Base-by-base conservation (phyloP, 2,113 vertebrate genomes). In the Strix uralensis region DNA sequence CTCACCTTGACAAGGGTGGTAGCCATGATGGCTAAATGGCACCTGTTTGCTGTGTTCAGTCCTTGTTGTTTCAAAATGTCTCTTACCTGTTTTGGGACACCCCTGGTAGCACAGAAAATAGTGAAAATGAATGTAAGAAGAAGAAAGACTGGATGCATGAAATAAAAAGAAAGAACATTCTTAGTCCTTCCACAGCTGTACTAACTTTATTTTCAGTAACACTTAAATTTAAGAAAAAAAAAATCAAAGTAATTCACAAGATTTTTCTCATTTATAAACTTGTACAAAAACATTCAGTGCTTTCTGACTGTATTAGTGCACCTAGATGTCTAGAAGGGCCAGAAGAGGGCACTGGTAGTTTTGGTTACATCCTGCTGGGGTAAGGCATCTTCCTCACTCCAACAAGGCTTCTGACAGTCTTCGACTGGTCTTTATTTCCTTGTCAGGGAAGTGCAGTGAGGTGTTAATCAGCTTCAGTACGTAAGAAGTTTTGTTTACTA, bases 301-400 rank as follows among this genome's bases (percentile, higher is more conserved):
- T 61, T 66, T 80, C 58, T 77, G 30, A 13, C 27, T 67, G 3
- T 46, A 0, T 25, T 34, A 59, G 4, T 42, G 14, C 40, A 29
- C 59, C 25, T 58, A 26, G 7, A 38, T 91, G 38, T 46, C 70
- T 86, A 26, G 54, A 36, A 46, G 74, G 66, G 46, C 88, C 94
- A 93, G 96, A 94, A 94, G 94, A 96, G 91, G 94, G 90, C 97
- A 94, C 89, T 91, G 86, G n/a, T 94, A 4, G 29, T 40, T 92
- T 23, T 54, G 22, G 12, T 80, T 52, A n/a, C 6, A 2, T 55
- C 17, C 55, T 90, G 9, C 40, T 59, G 44, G 23, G 7, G 6
- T 59, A 14, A 69, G 65, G 51, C 14, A 14, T 84, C 62, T 54
- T 69, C 54, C 23, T 87, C 7, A 4, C 40, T 55, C 69, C 11